These are phyloP conservation scores for Mugil cephalus DNA, from an alignment of 2,113 vertebrate species.

Conservation along the genomic window DNA sequence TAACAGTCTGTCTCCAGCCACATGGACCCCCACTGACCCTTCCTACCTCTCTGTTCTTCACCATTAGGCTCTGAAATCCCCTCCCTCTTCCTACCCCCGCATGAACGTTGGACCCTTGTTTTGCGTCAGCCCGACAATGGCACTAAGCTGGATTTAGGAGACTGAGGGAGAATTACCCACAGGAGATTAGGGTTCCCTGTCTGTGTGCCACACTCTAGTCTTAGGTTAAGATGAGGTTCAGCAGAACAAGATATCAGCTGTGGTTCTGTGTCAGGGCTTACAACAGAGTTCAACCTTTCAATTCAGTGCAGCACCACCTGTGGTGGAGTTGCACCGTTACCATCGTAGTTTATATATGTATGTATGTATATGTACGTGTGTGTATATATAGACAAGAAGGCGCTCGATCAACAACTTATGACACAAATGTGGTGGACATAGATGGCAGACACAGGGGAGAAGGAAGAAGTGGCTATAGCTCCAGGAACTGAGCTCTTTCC, in stretches of 20 bases:
- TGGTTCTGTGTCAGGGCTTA: constrained; percentile 10
- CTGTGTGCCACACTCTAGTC: constrained; percentile 58
- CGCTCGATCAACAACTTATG: too few species aligned
- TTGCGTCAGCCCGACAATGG: constrained; percentile 76
- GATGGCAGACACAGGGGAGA: too few species aligned
- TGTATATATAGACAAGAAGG: too few species aligned
- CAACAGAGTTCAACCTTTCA: constrained; percentile 1
- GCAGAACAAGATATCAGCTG: constrained; percentile 58
- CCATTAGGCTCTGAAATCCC: constrained; percentile 65
- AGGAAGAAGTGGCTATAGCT: too few species aligned
- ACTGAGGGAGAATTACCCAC: constrained; percentile 78
- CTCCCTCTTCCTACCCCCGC: constrained; percentile 42
- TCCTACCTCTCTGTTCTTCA: constrained; percentile 52
- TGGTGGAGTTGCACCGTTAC: neutral
- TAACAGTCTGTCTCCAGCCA: constrained; percentile 69
- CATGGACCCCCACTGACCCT: constrained; percentile 56
- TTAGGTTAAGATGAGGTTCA: constrained; percentile 72
- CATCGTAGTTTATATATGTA: too few species aligned
- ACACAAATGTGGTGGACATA: too few species aligned
- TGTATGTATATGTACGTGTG: too few species aligned
- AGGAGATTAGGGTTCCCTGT: constrained; percentile 77
- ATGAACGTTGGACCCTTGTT: constrained; percentile 68
- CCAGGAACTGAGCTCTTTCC: too few species aligned
- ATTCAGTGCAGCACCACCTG: neutral
- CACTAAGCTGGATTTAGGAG: constrained; percentile 81